phyloP scores from a whole-genome alignment of 2,113 vertebrate species.

The Nothoprocta pentlandii region DNA sequence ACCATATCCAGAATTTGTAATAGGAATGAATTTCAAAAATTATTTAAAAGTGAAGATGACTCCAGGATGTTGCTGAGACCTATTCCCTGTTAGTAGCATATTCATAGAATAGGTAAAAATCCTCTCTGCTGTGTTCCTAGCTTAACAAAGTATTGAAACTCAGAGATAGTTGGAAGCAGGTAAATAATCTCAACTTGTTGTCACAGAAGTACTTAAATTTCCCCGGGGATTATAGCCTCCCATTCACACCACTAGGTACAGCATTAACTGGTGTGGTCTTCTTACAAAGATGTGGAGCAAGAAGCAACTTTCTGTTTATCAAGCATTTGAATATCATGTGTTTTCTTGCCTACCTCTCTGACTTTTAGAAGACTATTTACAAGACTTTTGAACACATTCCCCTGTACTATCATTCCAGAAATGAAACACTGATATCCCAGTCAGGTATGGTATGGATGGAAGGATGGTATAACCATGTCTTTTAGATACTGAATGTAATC shows the following conservation, averaged over 20 bases:
- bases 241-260: accelerated
- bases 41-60: neutral
- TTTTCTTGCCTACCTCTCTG: neutral
- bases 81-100: neutral
- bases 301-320: neutral
- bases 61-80: neutral
- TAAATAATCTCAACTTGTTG: neutral
- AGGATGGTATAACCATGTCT: too few species aligned
- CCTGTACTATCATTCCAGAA: neutral
- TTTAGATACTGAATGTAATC: neutral
- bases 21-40: neutral
- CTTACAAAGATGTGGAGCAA: neutral
- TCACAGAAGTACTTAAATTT: neutral
- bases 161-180: neutral
- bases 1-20: neutral
- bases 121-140: neutral
- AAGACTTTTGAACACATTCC: neutral
- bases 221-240: neutral
- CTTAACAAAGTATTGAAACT: neutral
- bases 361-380: neutral
- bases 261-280: accelerated
- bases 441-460: neutral
- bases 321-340: neutral
- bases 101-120: neutral
- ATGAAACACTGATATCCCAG: accelerated